Conservation (phyloP, 2,113 vertebrate genomes). For the Myxocyprinus asiaticus region DNA sequence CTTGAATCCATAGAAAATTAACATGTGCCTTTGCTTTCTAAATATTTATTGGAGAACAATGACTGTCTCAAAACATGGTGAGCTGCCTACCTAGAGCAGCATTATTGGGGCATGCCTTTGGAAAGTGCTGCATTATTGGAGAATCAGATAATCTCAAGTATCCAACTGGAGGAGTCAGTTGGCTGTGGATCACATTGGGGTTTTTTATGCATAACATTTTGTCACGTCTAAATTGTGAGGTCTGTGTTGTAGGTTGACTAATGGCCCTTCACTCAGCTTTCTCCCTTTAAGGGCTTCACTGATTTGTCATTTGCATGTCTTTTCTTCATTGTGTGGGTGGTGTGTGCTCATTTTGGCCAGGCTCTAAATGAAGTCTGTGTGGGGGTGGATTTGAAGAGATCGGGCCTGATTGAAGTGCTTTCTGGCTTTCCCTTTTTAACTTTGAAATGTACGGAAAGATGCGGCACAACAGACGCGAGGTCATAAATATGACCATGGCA, state of each 20-base stretch:
- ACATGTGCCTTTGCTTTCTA: neutral
- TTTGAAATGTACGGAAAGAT: conserved; percentile 10
- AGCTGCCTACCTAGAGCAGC: neutral
- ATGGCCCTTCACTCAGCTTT: conserved; percentile 7
- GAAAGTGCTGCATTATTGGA: neutral
- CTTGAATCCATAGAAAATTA: neutral
- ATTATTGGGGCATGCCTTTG: neutral
- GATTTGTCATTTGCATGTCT: conserved; percentile 52
- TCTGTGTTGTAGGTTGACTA: conserved; percentile 23
- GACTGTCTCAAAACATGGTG: neutral
- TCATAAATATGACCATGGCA: neutral
- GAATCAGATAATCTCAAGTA: conserved; percentile 9
- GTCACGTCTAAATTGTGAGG: conserved; percentile 7
- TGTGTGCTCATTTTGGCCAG: conserved; percentile 38
- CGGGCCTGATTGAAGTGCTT: conserved; percentile 24
- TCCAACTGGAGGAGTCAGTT: neutral
- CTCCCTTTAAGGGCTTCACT: conserved; percentile 19
- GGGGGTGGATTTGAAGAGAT: conserved; percentile 39
- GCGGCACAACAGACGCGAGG: neutral
- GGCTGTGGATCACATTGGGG: conserved; percentile 5
- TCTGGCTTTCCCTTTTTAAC: conserved; percentile 38
- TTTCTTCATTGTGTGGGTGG: conserved; percentile 43
- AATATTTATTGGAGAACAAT: neutral
- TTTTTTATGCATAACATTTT: conserved; percentile 6
- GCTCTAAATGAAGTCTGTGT: conserved; percentile 34